Conservation (phyloP, 2,113 vertebrate genomes). For the Balaeniceps rex region DNA sequence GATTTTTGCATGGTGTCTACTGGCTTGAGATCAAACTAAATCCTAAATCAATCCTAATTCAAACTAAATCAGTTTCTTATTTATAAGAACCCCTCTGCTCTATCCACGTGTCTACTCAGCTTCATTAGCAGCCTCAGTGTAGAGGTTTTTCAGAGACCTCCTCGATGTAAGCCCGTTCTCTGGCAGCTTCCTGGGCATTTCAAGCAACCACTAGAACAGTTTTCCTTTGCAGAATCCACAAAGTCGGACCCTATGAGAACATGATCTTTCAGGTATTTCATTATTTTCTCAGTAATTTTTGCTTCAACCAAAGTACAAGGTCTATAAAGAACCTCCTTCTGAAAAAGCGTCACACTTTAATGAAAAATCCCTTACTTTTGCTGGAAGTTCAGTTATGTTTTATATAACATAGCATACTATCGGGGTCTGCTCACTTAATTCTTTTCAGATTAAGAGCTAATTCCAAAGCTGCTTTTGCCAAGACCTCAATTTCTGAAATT, state of each 20-base stretch:
- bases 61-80: not conserved
- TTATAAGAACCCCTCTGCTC: not conserved
- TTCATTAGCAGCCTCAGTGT: accelerated
- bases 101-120: not conserved
- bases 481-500: constrained; percentile 38
- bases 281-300: not conserved
- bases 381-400: not conserved
- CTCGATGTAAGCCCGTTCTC: not conserved
- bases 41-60: not conserved
- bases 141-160: not conserved
- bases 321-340: not conserved
- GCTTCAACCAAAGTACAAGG: not conserved
- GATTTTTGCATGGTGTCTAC: not conserved
- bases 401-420: not conserved
- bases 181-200: not conserved
- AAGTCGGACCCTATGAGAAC: not conserved
- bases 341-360: not conserved
- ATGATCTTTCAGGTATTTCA: not conserved
- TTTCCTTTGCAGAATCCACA: not conserved
- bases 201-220: not conserved
- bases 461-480: constrained; percentile 35
- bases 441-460: constrained; percentile 24
- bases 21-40: not conserved
- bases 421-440: not conserved
- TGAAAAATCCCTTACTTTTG: not conserved